Percentiles rank a stretch among this genome's conserved stretches.
Evolutionary conservation across 2,797 vertebrate genomes (phyloP).

Genomic region (Danio albolineatus): DNA sequence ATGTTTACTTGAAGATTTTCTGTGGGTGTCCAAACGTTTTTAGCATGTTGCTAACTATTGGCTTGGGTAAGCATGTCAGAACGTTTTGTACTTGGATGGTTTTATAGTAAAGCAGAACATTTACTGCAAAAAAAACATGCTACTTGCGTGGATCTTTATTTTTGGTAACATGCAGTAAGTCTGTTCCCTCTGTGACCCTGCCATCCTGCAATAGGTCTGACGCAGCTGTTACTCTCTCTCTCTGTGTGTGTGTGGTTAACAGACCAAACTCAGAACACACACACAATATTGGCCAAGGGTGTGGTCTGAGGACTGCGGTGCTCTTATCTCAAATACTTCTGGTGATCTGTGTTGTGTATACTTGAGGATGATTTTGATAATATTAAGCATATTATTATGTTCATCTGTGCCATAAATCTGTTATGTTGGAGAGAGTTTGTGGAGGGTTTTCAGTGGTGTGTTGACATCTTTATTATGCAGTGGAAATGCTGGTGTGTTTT

Average conservation of each 20-base stretch:
- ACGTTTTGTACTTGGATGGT: not conserved
- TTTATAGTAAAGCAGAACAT: not conserved
- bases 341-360: not conserved
- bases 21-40: not conserved
- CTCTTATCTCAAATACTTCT: not conserved
- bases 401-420: not conserved
- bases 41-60: not conserved
- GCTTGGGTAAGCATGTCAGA: not conserved
- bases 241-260: not conserved
- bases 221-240: conserved; percentile 30
- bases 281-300: conserved; percentile 33
- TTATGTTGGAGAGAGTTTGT: not conserved
- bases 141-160: not conserved
- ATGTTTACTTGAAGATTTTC: conserved; percentile 8
- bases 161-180: not conserved
- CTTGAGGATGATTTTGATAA: not conserved
- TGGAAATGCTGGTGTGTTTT: not conserved
- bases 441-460: not conserved
- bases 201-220: conserved; percentile 30
- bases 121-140: not conserved
- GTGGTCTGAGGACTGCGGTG: conserved; percentile 38
- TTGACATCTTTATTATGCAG: not conserved
- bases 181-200: not conserved
- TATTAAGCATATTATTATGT: not conserved
- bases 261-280: not conserved